Percentiles rank a stretch among this genome's conserved stretches.
phyloP scores from a whole-genome alignment of 2,797 vertebrate species.

The Crax fasciolata region DNA sequence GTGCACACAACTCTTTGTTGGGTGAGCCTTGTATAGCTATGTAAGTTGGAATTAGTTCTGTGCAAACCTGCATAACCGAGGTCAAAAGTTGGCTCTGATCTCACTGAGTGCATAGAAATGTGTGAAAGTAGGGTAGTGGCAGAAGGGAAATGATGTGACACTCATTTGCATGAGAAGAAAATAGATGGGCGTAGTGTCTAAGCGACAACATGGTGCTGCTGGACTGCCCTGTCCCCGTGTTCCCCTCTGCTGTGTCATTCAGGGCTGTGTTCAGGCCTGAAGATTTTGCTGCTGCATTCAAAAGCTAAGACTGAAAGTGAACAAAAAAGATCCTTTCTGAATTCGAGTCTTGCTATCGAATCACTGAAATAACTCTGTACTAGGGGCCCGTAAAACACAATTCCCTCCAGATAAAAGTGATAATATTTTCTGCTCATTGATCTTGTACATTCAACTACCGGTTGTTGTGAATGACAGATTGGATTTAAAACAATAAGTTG shows the following conservation, averaged over 20 bases:
- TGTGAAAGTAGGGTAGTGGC: neutral
- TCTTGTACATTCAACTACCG: constrained; percentile 24
- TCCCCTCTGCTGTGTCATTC: neutral
- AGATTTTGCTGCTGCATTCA: neutral
- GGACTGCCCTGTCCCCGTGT: neutral
- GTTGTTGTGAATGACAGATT: constrained; percentile 2
- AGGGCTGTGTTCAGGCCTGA: neutral
- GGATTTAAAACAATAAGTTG: neutral
- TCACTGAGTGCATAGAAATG: neutral
- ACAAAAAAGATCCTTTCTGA: neutral
- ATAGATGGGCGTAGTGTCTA: neutral
- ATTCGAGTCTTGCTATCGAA: neutral
- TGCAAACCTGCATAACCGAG: neutral
- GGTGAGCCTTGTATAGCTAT: neutral
- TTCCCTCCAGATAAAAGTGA: constrained; percentile 81
- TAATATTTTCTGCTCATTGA: constrained; percentile 47
- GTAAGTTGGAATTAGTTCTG: neutral
- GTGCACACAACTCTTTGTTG: neutral
- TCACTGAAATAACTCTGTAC: neutral
- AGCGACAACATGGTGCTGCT: neutral
- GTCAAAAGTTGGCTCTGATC: neutral
- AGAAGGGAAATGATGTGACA: neutral
- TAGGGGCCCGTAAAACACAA: neutral
- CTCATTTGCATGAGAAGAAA: neutral
- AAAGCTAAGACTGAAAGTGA: neutral